Evolutionary conservation across 2,797 vertebrate genomes (phyloP), one percentile per base, ranked within the genome.

Genomic region (Crocodylus rhombifer): DNA sequence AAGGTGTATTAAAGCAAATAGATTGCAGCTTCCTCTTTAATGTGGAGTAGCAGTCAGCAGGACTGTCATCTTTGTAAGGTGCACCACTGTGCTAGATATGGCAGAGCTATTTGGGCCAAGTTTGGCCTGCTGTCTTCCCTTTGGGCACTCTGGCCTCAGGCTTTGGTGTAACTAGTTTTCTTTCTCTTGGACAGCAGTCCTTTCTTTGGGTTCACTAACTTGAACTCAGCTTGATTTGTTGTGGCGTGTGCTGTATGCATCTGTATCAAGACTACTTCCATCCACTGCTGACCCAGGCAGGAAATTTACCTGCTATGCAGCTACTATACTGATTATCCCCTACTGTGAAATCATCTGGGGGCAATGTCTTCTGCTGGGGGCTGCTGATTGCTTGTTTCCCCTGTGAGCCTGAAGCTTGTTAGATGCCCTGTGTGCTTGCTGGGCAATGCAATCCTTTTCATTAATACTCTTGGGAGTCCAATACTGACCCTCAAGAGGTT

Each of bases 131-230:
- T 77, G 81, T 62, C 87, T 95, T 94, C 73, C 80, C 84, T 93
- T 88, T 20, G 80, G 86, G 77, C 79, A 77, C 84, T 86, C 71
- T 0, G 33, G 81, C 75, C 81, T 80, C 61, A 82, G 84, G 55
- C 89, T 71, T 92, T 84, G 63, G 51, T 64, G 58, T 92, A 64
- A 95, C 82, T 92, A 83, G 51, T 71, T 4, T 81, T 94, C 80
- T 51, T 91, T 76, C 79, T 92, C 88, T 95, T 77, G 84, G 60
- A 3, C 74, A 92, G 89, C 94, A 91, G 84, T 93, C 89, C 79
- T 69, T 90, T 93, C 58, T 83, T 92, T 83, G 82, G 80, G 92
- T 73, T 80, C 55, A 58, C 80, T 92, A 28, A 28, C 87, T 74
- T 85, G 87, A 93, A 57, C 42, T 69, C 56, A 71, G 55, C 30